Evolutionary conservation across 2,113 vertebrate species (phyloP), one percentile per base, ranked within the genome.

Genomic region (Polypterus bichir): DNA sequence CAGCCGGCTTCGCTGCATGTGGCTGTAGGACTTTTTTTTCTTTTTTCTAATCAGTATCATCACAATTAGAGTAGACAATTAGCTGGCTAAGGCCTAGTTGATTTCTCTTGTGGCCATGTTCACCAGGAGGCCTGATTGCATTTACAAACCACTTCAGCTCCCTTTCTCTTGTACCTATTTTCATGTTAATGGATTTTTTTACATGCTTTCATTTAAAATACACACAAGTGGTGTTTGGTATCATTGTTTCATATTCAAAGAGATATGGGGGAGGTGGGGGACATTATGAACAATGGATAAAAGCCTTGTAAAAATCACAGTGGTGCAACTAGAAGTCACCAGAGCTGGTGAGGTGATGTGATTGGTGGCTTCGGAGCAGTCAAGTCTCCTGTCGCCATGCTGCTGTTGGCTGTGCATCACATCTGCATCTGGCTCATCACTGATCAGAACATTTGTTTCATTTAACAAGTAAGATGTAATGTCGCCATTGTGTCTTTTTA

Each of bases 61-160:
- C 71, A 80, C 69, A 80, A 78, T 81, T 75, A 81, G 66, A 72
- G 67, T 71, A 81, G 71, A 71, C 75, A 78, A 76, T 83, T 83
- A 82, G 77, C 69, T 76, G 74, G 76, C 75, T 78, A 78, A 77
- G 67, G 65, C 76, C 72, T 81, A 72, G 73, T 68, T 83, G 75
- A 77, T 81, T 77, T 76, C 46, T 64, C n/a, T 1, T 64, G 62
- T 75, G 74, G 75, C 74, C 69, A 61, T 66, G 67, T 65, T 66
- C 62, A 62, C 81, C 74, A 66, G 61, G 70, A 76, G 74, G 80
- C 75, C 74, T 74, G 64, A 77, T 49, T 10, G 75, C 74, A 69
- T 69, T 77, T 78, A 76, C 70, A 60, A 80, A 70, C 79, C 66
- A 49, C 67, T 66, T 78, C 80, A 79, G 71, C 76, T 79, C 65